Evolutionary conservation across 2,888 invertebrate species (phyloP), one percentile per base, ranked within the genome.

Genomic region (Drosophila borborema): DNA sequence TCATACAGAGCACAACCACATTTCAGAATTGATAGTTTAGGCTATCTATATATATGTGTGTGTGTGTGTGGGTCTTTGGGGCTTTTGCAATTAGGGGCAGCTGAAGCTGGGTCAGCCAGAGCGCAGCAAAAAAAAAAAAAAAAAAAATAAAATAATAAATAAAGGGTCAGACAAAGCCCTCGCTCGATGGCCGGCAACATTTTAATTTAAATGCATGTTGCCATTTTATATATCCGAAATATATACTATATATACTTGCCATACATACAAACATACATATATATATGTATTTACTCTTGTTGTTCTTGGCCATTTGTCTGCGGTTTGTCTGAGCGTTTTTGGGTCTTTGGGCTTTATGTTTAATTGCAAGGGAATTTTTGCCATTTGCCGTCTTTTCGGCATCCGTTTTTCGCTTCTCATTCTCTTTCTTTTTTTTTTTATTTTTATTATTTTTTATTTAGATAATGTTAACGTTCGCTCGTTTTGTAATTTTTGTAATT

Each of bases 281-380:
- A 51, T 48, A 43, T 45, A 36, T 46, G 16, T n/a, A 49, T 34
- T 34, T n/a, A 20, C 12, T 20, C 20, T 49, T 36, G 7, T 16
- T 28, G n/a, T n/a, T n/a, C 36, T 34, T 20, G 58, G 73, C 59
- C 59, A 78, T 77, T 77, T 78, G 76, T 77, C 76, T 77, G 76
- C 76, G 76, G 76, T 65, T 68, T 74, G 76, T 77, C 76, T 77
- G 78, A 64, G 74, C 55, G 23, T 48, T 69, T 68, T 73, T 28
- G 51, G 48, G 62, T 70, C 68, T 54, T 43, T 20, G 38, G 72
- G 61, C 65, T 74, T 74, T 58, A 61, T 77, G 71, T 82, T 83
- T 84, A 79, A 86, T 83, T 79, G 85, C 79, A 71, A 72, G 56
- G 66, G 61, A 66, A 75, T 66, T 77, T 77, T 79, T 74, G 69